A percentile compares a stretch with the other conserved stretches of the same genome.
Evolutionary conservation across 37 sponge, comb jelly and placozoan species (phyloP).

Genomic region (Spongilla lacustris): DNA sequence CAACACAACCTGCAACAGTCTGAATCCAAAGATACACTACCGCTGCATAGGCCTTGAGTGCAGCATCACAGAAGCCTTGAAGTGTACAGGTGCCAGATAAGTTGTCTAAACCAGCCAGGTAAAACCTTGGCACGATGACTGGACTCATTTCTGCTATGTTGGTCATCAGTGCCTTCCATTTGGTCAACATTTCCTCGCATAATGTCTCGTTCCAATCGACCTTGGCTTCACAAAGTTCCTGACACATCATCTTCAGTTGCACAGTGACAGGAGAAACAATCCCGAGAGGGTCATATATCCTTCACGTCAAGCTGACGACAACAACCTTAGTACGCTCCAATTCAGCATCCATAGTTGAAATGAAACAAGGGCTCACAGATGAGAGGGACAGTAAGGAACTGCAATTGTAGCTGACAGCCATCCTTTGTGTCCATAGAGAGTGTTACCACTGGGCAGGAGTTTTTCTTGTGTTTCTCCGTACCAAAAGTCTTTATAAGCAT

Average conservation of each 20-base stretch:
- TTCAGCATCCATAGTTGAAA: neutral
- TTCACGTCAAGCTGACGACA: neutral
- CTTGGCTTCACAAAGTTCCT: neutral
- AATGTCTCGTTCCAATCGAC: constrained; percentile 11
- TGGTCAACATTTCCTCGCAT: neutral
- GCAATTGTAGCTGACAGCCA: too few species aligned
- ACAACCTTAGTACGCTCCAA: constrained; percentile 2
- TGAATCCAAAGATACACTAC: constrained; percentile 15
- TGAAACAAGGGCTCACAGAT: too few species aligned
- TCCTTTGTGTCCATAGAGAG: too few species aligned
- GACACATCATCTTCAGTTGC: constrained; percentile 17
- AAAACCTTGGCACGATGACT: too few species aligned
- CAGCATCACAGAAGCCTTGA: too few species aligned
- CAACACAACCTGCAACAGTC: neutral
- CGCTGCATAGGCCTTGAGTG: constrained; percentile 42
- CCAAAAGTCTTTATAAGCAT: too few species aligned
- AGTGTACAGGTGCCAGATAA: too few species aligned
- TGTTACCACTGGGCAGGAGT: too few species aligned
- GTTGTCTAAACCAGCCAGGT: too few species aligned
- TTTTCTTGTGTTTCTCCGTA: too few species aligned
- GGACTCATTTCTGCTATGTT: neutral
- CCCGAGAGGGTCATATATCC: constrained; percentile 27
- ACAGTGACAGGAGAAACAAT: constrained; percentile 28
- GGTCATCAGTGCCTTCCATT: neutral
- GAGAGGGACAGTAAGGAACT: too few species aligned